Evolutionary conservation across 2,797 vertebrate species (phyloP), one percentile per base, ranked within the genome.

Genomic region (Pipistrellus nathusii): DNA sequence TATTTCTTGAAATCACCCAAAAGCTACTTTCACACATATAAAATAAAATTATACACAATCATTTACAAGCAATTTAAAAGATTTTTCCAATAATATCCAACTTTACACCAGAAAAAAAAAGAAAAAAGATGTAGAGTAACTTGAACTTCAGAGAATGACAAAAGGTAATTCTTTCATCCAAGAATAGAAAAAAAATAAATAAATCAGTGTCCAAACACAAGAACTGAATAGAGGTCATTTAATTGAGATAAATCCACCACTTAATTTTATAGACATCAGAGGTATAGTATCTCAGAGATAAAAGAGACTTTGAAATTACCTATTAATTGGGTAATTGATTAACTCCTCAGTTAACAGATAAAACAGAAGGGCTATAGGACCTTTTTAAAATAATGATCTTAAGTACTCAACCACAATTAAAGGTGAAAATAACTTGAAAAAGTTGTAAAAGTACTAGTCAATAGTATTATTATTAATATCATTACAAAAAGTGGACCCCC

Each of bases 21-120:
- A 93, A 89, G 38, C 25, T 93, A 89, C 92, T 94, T 94, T 84
- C 78, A 83, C 30, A 95, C 25, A 92, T 35, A 92, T 8, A 90
- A 87, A 84, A 87, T 38, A 59, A 93, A 94, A 94, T 76, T 64
- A 90, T 38, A 94, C 12, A 89, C 5, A 73, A 77, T n/a, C 11
- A 66, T 75, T 87, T 91, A 93, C 21, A 86, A 92, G 69, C n/a
- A 96, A 88, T n/a, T 77, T 80, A 90, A 46, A 85, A 91, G 57
- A 85, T 44, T 86, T 87, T 92, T 72, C 80, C 62, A 89, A 85
- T 91, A 48, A 93, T 38, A 95, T 27, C 5, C 55, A 46, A 84
- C 80, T 94, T 94, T 32, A 78, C 4, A 35, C 5, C 23, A 80
- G 44, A 32, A 64, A 55, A 59, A n/a, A 32, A 76, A 76, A 59